These are phyloP conservation scores for Apis laboriosa DNA, from an alignment of 1,140 invertebrate genomes.

Conservation along the genomic window DNA sequence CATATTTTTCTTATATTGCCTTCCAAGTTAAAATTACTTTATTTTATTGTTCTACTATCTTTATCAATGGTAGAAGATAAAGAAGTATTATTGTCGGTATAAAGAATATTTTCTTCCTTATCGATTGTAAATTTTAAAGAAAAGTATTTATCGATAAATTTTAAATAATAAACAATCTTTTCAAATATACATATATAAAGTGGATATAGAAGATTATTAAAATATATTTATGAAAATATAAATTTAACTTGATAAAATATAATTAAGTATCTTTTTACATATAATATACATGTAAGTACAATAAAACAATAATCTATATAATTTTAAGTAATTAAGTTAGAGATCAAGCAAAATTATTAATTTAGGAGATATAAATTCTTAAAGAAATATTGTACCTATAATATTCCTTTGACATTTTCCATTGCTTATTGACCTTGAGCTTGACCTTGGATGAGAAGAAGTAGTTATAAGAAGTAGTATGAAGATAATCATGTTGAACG, in stretches of 20 bases:
- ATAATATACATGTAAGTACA: no score
- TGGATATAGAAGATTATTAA: background rate
- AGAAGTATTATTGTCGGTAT: background rate
- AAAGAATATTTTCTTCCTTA: background rate
- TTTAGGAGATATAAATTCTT: no score
- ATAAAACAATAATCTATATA: background rate
- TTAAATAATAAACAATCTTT: background rate
- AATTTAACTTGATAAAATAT: background rate
- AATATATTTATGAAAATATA: background rate
- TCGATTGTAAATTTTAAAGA: background rate
- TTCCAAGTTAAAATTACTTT: background rate
- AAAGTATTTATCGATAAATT: background rate
- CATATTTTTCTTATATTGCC: background rate
- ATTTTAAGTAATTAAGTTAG: background rate
- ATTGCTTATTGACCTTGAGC: conserved; percentile 56
- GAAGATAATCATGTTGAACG: conserved; percentile 64
- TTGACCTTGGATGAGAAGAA: conserved; percentile 60
- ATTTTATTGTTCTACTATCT: background rate
- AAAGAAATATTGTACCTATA: background rate
- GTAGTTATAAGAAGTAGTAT: conserved; percentile 41
- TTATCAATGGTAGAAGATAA: background rate
- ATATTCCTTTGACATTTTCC: conserved; percentile 15
- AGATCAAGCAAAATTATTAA: background rate
- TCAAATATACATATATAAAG: background rate
- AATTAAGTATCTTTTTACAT: no score